Evolutionary conservation across 2,888 invertebrate genomes (phyloP), one percentile per base, ranked within the genome.

Genomic region (Aporophyla lueneburgensis): DNA sequence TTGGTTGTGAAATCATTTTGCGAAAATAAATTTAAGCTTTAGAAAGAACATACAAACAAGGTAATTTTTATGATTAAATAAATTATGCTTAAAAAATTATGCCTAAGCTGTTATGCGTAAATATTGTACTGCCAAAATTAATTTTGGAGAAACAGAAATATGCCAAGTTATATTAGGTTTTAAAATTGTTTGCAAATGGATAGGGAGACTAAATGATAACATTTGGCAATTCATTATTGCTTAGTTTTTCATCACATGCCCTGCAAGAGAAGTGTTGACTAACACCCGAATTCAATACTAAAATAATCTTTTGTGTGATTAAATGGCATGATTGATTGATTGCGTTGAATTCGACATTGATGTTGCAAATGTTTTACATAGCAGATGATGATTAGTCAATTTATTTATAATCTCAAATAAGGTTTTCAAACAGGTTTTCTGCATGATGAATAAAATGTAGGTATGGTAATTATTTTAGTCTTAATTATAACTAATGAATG

Each of bases 321-420:
- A 51, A 24, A 59, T 59, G 16, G 16, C 33, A 33, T 16, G 40
- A 71, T 49, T 72, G 73, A 73, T 56, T 56, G 46, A 46, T 72
- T 72, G 33, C 43, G 19, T 73, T 46, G 14, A 46, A 73, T 73
- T 33, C 27, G 14, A 56, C 54, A 46, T n/a, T 21, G 40, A 14
- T 53, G 5, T 56, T 43, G 54, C 72, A 10, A 54, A 72, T 71
- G 12, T 27, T 27, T 14, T 27, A 46, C 0, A n/a, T 2, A 14
- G 72, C 40, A 24, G 5, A 66, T 69, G 5, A 16, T 66, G 7
- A 33, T 53, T 9, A 53, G 21, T 21, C 14, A 66, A 66, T 49
- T 27, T n/a, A 33, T 53, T 16, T 10, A n/a, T 16, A 21, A 33
- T 33, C 21, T 12, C 7, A 14, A 27, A 7, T 27, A 12, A 43